Evolutionary conservation across 2,888 invertebrate species (phyloP).

Genomic region (Yponomeuta malinellus): DNA sequence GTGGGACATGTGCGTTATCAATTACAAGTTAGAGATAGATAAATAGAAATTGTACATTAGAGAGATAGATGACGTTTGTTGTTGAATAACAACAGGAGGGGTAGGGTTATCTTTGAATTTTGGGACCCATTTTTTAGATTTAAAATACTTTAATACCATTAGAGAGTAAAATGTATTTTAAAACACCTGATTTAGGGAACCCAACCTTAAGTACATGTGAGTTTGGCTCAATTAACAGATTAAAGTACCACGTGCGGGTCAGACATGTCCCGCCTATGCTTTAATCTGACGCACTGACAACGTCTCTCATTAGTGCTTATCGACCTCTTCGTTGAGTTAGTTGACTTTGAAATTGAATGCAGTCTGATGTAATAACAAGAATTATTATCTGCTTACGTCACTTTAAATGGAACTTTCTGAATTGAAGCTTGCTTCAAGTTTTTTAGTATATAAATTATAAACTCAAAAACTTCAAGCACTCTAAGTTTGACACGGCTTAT

Average conservation of each 20-base stretch:
- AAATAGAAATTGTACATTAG: too few relatives aligned
- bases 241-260: conserved; percentile 3
- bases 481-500: not conserved
- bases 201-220: not conserved
- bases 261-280: not conserved
- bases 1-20: too few relatives aligned
- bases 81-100: too few relatives aligned
- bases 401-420: too few relatives aligned
- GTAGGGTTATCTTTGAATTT: too few relatives aligned
- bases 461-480: not conserved
- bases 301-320: conserved; percentile 8
- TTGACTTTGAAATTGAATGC: not conserved
- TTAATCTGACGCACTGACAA: conserved; percentile 4
- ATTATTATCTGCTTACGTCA: not conserved
- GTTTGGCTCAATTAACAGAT: not conserved
- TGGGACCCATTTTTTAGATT: too few relatives aligned
- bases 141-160: too few relatives aligned
- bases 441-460: not conserved
- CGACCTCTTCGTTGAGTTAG: not conserved
- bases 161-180: too few relatives aligned
- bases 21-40: too few relatives aligned
- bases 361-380: not conserved
- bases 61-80: too few relatives aligned
- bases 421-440: not conserved
- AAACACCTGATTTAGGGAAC: too few relatives aligned